Evolutionary conservation across 2,113 vertebrate genomes (phyloP), one percentile per base, ranked within the genome.

Genomic region (Microtus montanus): DNA sequence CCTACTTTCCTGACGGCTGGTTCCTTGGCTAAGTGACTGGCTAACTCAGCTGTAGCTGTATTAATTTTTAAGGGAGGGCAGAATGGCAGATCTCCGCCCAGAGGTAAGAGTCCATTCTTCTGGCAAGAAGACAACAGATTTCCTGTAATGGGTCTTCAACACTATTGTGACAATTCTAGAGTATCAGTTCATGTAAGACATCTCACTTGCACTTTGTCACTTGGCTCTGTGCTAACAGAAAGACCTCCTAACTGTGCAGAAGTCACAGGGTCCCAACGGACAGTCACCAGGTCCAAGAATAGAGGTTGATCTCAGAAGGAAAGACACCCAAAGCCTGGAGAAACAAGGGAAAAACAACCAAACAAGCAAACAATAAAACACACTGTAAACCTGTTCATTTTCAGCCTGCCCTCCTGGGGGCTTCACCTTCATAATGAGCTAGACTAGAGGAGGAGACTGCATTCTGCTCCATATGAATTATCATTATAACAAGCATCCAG

Each of bases 341-440:
- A 85, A 91, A 24, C 19, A 38, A 89, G 49, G 30, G 5, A 10
- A 93, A 98, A 97, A 97, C 95, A 41, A 28, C 1, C 12, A 68
- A 47, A 33, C 63, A 68, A 85, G 28, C 83, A 85, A 47, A 84
- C 58, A 84, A 64, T 64, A 64, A 64, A 44, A 64, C 30, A 64
- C 96, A 97, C 96, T 95, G 96, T 96, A 97, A 98, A 93, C 95
- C 97, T 97, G 96, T 97, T 98, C 97, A 91, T 98, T 98, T 98
- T 97, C 97, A 98, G 97, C 97, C 97, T 98, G 98, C 96, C 98
- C 98, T 98, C 98, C 96, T 92, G 26, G 96, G 96, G 97, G 97
- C 98, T 97, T 98, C 98, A 98, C 98, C 97, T 98, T 98, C 94
- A 89, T 98, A 98, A 98, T 98, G 97, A 98, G 98, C 98, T 98